phyloP scores from a whole-genome alignment of 2,113 vertebrate species.

The Madoqua kirkii region DNA sequence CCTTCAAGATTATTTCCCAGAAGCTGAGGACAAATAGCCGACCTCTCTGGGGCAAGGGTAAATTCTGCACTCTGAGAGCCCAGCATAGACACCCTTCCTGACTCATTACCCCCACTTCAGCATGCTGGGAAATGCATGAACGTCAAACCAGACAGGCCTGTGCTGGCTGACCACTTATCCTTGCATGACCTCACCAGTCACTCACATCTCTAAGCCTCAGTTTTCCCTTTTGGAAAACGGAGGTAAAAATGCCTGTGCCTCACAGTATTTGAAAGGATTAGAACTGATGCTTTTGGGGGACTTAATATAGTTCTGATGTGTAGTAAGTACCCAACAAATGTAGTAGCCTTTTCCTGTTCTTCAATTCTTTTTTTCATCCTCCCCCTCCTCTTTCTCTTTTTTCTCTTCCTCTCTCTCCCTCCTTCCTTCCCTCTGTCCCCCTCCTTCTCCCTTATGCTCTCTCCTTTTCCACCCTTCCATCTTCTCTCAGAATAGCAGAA shows the following conservation, averaged over 20 bases:
- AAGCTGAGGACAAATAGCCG: background rate
- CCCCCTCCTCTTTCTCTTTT: background rate
- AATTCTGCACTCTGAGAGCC: background rate
- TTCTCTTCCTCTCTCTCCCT: background rate
- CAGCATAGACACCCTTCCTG: background rate
- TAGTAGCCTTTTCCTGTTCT: background rate
- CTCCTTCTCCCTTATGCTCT: background rate
- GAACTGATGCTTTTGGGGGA: background rate
- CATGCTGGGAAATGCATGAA: background rate
- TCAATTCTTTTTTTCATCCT: background rate
- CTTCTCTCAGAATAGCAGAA: background rate
- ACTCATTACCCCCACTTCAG: background rate
- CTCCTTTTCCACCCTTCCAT: background rate
- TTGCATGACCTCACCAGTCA: background rate
- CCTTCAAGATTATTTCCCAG: background rate
- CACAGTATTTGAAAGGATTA: background rate
- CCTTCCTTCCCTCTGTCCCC: rapidly evolving
- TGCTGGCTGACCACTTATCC: background rate
- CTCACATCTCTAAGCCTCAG: background rate
- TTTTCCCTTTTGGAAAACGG: background rate
- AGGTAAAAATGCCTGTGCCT: background rate
- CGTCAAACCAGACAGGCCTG: background rate
- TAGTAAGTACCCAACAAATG: background rate
- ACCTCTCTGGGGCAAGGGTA: background rate
- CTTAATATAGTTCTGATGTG: background rate